Percentiles rank a stretch among this genome's conserved stretches.
phyloP scores from a whole-genome alignment of 2,888 invertebrate species.

The Scaptodrosophila latifasciaeformis region DNA sequence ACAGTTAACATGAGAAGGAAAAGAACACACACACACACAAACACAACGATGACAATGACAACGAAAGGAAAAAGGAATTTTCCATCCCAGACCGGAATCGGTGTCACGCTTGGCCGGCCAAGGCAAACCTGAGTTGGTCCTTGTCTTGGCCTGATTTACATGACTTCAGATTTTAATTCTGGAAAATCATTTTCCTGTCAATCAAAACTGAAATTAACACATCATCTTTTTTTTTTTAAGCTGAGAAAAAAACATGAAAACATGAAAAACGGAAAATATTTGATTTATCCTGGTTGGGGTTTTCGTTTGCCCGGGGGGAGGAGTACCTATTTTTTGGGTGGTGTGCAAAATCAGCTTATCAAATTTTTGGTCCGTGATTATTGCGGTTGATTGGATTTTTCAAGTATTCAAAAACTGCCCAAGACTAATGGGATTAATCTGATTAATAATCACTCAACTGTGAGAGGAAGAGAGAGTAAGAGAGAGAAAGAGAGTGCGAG shows the following conservation, averaged over 20 bases:
- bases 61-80: too few relatives aligned
- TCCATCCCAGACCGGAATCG: too few relatives aligned
- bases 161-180: background rate
- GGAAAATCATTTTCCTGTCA: conserved; percentile 57
- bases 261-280: too few relatives aligned
- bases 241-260: conserved; percentile 30
- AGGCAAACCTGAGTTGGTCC: background rate
- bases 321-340: conserved; percentile 19
- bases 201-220: conserved; percentile 60
- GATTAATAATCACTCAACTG: conserved; percentile 60
- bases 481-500: background rate
- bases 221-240: too few relatives aligned
- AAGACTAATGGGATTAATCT: conserved; percentile 61
- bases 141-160: background rate
- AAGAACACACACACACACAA: too few relatives aligned
- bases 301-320: conserved; percentile 1
- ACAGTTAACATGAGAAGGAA: too few relatives aligned
- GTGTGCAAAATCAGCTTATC: conserved; percentile 50
- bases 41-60: too few relatives aligned
- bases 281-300: too few relatives aligned
- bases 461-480: too few relatives aligned
- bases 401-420: conserved; percentile 18
- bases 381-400: conserved; percentile 53
- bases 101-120: conserved; percentile 36
- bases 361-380: conserved; percentile 49